Conservation (phyloP, 37 sponge, comb jelly and placozoan genomes). For the Eunapius fragilis region DNA sequence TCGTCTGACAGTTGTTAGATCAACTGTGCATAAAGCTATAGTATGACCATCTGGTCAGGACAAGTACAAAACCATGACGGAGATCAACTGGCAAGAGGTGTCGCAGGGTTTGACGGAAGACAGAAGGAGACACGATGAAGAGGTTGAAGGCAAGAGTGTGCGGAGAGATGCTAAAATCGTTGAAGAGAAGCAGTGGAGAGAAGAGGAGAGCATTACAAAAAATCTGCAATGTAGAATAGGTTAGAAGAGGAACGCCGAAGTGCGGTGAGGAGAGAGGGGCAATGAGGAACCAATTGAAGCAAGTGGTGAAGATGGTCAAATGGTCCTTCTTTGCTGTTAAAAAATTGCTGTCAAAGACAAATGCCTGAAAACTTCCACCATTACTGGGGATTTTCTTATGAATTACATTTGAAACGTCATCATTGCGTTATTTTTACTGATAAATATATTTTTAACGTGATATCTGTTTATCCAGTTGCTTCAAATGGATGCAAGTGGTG, state of each 20-base stretch:
- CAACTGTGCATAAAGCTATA: not conserved
- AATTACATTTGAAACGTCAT: slow-evolving; percentile 1
- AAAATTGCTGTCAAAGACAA: no score
- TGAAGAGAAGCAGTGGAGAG: not conserved
- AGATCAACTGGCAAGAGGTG: not conserved
- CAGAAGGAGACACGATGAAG: not conserved
- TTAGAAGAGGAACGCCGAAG: not conserved
- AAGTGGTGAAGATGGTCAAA: not conserved
- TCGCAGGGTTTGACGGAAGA: not conserved
- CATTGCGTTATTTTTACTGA: no score
- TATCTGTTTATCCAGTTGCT: slow-evolving; percentile 13
- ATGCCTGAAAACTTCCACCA: not conserved
- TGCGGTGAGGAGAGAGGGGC: not conserved
- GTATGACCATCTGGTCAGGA: not conserved
- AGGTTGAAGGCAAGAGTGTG: not conserved
- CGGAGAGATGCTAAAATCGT: not conserved
- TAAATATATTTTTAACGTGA: slow-evolving; percentile 4
- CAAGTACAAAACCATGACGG: not conserved
- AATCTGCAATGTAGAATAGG: not conserved
- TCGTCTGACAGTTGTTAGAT: slow-evolving; percentile 3
- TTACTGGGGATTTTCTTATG: not conserved
- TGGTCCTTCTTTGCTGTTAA: not conserved
- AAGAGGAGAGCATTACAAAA: not conserved
- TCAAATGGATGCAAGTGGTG: slow-evolving; percentile 6
- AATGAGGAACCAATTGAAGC: not conserved